phyloP scores from a whole-genome alignment of 2,113 vertebrate genomes.

The Myocastor coypus region DNA sequence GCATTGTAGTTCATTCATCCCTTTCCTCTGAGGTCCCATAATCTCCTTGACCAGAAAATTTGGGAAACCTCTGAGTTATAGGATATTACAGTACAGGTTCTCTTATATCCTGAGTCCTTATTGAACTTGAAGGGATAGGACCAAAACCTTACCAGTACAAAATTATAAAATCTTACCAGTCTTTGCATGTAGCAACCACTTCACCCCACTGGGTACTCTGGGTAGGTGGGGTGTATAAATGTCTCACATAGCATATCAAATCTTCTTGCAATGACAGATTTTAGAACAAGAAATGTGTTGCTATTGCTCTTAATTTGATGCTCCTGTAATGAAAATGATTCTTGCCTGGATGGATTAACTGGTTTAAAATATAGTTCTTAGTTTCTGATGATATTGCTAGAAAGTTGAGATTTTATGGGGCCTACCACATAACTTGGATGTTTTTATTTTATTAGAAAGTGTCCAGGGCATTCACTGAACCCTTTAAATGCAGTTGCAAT shows the following conservation, averaged over 20 bases:
- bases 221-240: not conserved
- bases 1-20: no score
- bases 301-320: not conserved
- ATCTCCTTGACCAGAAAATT: no score
- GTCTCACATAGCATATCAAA: not conserved
- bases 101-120: no score
- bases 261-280: not conserved
- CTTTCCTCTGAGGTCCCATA: no score
- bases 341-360: not conserved
- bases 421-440: not conserved
- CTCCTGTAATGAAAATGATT: not conserved
- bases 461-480: not conserved
- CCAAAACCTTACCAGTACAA: not conserved
- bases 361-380: not conserved
- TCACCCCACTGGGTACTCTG: not conserved
- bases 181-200: not conserved
- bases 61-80: no score
- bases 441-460: not conserved
- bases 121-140: no score
- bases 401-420: not conserved
- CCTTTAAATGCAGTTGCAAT: not conserved
- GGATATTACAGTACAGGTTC: no score
- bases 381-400: not conserved
- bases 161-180: rapidly evolving
- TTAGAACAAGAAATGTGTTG: not conserved